A percentile compares a stretch with the other conserved stretches of the same genome.
These are phyloP conservation scores for Hemicentrotus pulcherrimus DNA, from an alignment of 35 echinoderm and acorn worm genomes.

Conservation along the genomic window DNA sequence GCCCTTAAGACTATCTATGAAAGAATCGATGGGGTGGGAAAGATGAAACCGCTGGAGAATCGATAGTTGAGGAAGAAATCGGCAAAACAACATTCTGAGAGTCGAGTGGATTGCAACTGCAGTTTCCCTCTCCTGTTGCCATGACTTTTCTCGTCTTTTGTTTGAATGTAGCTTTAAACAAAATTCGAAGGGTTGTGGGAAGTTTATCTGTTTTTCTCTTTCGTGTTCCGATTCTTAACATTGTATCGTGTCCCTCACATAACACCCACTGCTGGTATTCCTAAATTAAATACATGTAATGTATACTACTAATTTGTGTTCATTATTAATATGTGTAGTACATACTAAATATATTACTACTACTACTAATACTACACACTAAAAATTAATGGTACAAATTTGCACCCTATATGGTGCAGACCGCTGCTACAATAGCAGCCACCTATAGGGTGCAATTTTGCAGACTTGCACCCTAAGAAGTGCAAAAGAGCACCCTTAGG, in stretches of 20 bases:
- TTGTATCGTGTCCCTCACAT: background rate
- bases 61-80: conserved; percentile 11
- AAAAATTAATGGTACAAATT: too few species aligned
- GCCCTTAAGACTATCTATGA: background rate
- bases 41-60: background rate
- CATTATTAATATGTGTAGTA: too few species aligned
- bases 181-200: background rate
- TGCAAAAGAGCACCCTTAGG: too few species aligned
- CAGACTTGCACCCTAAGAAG: too few species aligned
- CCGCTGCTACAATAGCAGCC: too few species aligned
- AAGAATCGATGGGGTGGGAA: background rate
- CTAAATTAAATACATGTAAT: background rate
- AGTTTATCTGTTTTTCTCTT: background rate
- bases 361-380: too few species aligned
- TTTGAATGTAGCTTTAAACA: background rate
- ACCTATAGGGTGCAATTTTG: too few species aligned
- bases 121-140: background rate
- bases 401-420: too few species aligned
- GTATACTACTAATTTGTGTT: too few species aligned
- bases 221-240: background rate
- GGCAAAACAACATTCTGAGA: background rate
- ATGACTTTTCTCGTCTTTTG: background rate
- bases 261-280: background rate
- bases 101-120: background rate
- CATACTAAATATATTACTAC: too few species aligned